Evolutionary conservation across 2,888 invertebrate species (phyloP).

Genomic region (Uropetala carovei): DNA sequence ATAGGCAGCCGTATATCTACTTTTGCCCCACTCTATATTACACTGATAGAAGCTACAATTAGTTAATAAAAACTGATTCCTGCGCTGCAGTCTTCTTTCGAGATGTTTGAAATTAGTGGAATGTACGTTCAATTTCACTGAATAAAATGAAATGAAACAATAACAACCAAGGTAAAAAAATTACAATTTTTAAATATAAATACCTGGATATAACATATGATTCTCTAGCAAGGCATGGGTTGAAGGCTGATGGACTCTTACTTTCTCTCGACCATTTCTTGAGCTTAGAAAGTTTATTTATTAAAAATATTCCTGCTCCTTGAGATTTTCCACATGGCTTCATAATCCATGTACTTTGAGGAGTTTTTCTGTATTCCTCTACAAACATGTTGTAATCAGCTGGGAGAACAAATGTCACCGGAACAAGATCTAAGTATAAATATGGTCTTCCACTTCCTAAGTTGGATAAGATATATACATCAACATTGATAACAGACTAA

Average conservation of each 20-base stretch:
- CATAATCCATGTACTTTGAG: slow-evolving; percentile 98
- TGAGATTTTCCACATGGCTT: slow-evolving; percentile 97
- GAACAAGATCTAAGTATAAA: slow-evolving; percentile 92
- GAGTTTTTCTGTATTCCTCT: slow-evolving; percentile 95
- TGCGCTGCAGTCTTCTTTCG: too few species aligned
- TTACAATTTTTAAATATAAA: neutral
- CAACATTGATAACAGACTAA: too few species aligned
- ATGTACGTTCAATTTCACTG: too few species aligned
- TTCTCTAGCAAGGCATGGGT: slow-evolving; percentile 90
- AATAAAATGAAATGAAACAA: too few species aligned
- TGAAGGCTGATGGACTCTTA: slow-evolving; percentile 84
- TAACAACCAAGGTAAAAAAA: too few species aligned
- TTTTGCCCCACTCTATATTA: too few species aligned
- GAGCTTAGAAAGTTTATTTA: slow-evolving; percentile 95
- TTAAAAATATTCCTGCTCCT: slow-evolving; percentile 95
- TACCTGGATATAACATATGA: slow-evolving; percentile 96
- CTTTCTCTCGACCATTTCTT: slow-evolving; percentile 94
- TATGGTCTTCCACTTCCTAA: slow-evolving; percentile 78
- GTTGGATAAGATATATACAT: too few species aligned
- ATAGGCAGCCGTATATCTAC: too few species aligned
- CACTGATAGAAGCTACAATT: too few species aligned
- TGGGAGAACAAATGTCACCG: slow-evolving; percentile 94
- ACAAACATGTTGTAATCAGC: slow-evolving; percentile 98
- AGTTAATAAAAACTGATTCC: too few species aligned
- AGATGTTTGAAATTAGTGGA: too few species aligned